Conservation (phyloP, 2,113 vertebrate genomes). For the Labeo catla region DNA sequence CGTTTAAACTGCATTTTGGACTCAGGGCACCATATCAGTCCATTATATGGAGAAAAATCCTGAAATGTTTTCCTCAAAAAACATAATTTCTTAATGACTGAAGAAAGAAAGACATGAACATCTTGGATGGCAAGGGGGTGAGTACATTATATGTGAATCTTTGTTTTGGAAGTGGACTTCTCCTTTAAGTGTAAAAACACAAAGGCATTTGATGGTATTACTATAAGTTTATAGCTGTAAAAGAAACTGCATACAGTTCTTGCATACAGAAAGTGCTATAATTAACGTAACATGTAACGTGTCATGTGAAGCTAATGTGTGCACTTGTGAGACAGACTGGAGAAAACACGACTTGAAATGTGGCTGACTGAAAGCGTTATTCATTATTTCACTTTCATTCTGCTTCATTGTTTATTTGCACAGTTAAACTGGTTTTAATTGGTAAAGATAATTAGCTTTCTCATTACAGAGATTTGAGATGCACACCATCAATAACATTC, state of each 20-base stretch:
- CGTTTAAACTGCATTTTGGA: no score
- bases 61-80: no score
- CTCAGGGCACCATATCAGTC: no score
- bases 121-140: no score
- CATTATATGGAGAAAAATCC: no score
- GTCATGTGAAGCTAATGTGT: neutral
- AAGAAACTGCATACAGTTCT: neutral
- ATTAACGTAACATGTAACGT: neutral
- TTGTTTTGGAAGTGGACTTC: no score
- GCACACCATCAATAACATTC: constrained; percentile 4
- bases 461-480: constrained; percentile 39
- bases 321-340: neutral
- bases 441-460: constrained; percentile 28
- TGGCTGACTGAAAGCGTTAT: neutral
- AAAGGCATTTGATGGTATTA: neutral
- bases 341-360: neutral
- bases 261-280: neutral
- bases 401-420: constrained; percentile 33
- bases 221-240: neutral
- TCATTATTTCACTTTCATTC: constrained; percentile 18
- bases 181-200: neutral
- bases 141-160: no score
- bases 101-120: no score
- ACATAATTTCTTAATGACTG: no score
- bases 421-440: constrained; percentile 43